Evolutionary conservation across 2,113 vertebrate species (phyloP), one percentile per base, ranked within the genome.

Genomic region (Amblyornis subalaris): DNA sequence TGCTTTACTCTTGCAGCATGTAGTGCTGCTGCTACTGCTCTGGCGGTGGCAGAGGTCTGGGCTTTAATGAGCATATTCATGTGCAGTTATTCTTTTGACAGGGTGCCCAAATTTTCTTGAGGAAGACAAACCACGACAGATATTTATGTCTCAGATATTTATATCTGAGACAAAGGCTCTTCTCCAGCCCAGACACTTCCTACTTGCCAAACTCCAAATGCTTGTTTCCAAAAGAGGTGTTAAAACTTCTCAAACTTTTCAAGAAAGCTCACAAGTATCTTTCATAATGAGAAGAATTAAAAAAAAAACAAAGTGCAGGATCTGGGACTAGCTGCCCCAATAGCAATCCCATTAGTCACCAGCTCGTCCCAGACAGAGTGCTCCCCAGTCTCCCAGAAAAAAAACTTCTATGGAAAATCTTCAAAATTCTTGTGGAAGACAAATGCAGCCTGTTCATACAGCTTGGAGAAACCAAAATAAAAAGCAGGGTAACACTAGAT

Each of bases 101-200:
- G 14, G 8, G 29, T 92, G 75, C 87, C 92, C 62, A 95, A 71
- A 86, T 78, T 81, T 95, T 90, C 83, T 60, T 75, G 73, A 89
- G 28, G 65, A 93, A 94, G 79, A 84, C 40, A 94, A 93, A 76
- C 70, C 83, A 81, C 65, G 87, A 75, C 33, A 90, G 86, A 88
- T 94, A 89, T 90, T 88, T 84, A 33, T 94, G 92, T 83, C 75
- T 90, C 50, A 79, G 71, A 70, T 88, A 96, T 92, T 93, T 94
- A 57, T 94, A 81, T 86, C 60, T 77, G 38, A 60, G 73, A 94
- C 84, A 95, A 95, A 95, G 47, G 55, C 72, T 92, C 47, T 95
- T 95, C 83, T 90, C 67, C 72, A 92, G 47, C 64, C 40, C 80
- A 93, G 77, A 87, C 36, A 9, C 14, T 64, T 94, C 67, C 53